phyloP scores from a whole-genome alignment of 2,888 invertebrate species.

The Plemyria rubiginata region DNA sequence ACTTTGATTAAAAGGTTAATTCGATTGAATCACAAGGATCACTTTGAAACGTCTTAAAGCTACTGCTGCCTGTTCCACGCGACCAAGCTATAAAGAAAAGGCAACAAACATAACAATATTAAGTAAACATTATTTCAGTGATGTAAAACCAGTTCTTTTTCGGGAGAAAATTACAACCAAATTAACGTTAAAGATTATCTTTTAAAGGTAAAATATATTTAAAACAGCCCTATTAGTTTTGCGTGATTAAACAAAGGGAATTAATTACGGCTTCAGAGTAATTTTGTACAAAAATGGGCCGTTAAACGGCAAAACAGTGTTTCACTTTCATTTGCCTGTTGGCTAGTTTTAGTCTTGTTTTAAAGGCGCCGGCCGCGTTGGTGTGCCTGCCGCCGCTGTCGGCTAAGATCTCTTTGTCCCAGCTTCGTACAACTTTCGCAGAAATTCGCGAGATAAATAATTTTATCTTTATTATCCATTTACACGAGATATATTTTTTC shows the following conservation, averaged over 20 bases:
- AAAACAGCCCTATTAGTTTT: not conserved
- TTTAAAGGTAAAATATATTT: not conserved
- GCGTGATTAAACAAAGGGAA: conserved; percentile 2
- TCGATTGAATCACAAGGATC: no score
- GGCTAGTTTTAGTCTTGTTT: conserved; percentile 61
- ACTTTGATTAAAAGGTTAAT: no score
- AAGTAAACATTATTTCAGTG: no score
- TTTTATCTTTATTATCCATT: conserved; percentile 77
- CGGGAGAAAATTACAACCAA: not conserved
- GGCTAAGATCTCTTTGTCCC: conserved; percentile 66
- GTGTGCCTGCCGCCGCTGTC: conserved; percentile 47
- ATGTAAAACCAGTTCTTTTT: not conserved
- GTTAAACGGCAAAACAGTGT: conserved; percentile 51
- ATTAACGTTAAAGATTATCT: not conserved
- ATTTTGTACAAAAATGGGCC: not conserved
- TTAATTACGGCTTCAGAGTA: not conserved
- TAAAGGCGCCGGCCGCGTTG: conserved; percentile 51
- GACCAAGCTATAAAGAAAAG: no score
- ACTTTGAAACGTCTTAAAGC: no score
- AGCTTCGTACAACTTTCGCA: conserved; percentile 60
- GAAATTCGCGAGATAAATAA: conserved; percentile 74
- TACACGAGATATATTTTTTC: conserved; percentile 62
- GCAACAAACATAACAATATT: no score
- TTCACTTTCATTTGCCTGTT: conserved; percentile 59
- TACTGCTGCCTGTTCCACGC: no score